These are phyloP conservation scores for Aegypius monachus DNA, from an alignment of 2,113 vertebrate genomes.

Conservation along the genomic window DNA sequence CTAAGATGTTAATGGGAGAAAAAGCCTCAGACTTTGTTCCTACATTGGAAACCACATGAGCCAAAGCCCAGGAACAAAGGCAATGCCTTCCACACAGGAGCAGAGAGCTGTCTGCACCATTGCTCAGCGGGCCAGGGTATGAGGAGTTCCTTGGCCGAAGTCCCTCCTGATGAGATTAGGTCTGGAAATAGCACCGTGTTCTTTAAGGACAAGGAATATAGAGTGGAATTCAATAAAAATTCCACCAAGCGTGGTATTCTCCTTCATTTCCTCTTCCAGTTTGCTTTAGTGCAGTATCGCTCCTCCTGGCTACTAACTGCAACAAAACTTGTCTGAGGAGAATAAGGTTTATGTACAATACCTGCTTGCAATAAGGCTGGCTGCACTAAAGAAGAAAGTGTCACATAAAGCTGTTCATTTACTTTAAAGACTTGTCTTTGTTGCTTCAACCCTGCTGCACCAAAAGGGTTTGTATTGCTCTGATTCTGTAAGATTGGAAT, in stretches of 20 bases:
- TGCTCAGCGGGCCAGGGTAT: neutral
- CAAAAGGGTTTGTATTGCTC: neutral
- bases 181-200: neutral
- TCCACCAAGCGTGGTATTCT: neutral
- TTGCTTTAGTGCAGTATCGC: neutral
- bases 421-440: neutral
- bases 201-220: neutral
- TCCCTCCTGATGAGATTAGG: neutral
- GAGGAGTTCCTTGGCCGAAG: neutral
- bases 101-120: neutral
- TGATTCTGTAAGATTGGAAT: too few relatives aligned
- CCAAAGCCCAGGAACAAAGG: neutral
- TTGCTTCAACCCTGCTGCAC: neutral
- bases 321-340: neutral
- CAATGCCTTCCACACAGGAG: neutral
- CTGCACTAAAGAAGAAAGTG: neutral
- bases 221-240: slow-evolving; percentile 22
- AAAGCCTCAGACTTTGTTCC: neutral
- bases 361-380: neutral
- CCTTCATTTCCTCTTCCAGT: slow-evolving; percentile 33
- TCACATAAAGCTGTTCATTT: neutral
- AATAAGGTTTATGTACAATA: neutral
- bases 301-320: neutral
- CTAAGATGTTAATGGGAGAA: neutral
- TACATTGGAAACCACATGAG: neutral